A percentile compares a stretch with the other conserved stretches of the same genome.
These are phyloP conservation scores for Phania funesta DNA, from an alignment of 2,888 invertebrate species.

Conservation along the genomic window DNA sequence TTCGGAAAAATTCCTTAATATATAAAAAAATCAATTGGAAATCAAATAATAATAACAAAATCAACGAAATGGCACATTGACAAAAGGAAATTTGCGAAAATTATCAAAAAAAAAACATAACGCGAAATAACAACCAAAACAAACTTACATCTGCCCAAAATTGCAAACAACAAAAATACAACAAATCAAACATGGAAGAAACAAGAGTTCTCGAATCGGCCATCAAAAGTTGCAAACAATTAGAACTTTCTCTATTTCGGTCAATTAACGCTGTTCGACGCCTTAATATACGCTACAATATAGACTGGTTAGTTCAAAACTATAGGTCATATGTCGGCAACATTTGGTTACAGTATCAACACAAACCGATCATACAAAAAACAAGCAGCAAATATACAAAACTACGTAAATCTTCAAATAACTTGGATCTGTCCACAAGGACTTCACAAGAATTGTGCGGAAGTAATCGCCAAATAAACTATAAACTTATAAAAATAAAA, in stretches of 20 bases:
- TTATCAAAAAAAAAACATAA: background rate
- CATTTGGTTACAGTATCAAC: slow-evolving; percentile 69
- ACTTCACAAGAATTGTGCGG: slow-evolving; percentile 70
- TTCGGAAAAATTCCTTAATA: background rate
- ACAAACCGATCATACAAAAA: background rate
- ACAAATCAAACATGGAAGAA: slow-evolving; percentile 69
- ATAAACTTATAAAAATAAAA: slow-evolving; percentile 71
- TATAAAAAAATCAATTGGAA: background rate
- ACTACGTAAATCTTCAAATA: slow-evolving; percentile 17
- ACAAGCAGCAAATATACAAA: background rate
- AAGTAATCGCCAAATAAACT: slow-evolving; percentile 70
- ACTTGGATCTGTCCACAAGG: slow-evolving; percentile 55
- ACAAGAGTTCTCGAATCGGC: slow-evolving; percentile 69
- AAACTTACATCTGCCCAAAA: background rate
- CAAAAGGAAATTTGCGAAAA: background rate
- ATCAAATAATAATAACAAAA: slow-evolving; percentile 2
- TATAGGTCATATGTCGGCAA: slow-evolving; percentile 69
- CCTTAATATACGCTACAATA: slow-evolving; percentile 72
- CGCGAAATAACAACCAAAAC: background rate
- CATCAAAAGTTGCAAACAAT: slow-evolving; percentile 68
- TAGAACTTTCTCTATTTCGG: slow-evolving; percentile 68
- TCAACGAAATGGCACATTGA: slow-evolving; percentile 8
- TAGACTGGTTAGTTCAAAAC: slow-evolving; percentile 71
- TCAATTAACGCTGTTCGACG: slow-evolving; percentile 70
- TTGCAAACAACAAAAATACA: background rate